Evolutionary conservation across 1,140 invertebrate genomes (phyloP), one percentile per base, ranked within the genome.

Genomic region (Meloidogyne chitwoodi): DNA sequence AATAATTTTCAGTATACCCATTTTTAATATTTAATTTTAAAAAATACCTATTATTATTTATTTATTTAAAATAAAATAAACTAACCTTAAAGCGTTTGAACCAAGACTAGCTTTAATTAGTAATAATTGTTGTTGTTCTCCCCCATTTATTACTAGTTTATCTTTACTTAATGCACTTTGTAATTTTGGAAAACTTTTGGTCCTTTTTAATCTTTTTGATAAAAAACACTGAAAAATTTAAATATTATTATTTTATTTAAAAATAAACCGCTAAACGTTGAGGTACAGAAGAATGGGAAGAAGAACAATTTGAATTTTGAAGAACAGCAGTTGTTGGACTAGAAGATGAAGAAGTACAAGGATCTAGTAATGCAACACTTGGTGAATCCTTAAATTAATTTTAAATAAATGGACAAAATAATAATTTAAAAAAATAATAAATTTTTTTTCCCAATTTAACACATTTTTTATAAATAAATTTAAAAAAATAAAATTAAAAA

Each of bases 201-300:
- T 87, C n/a, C 84, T 38, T 76, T 86, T 86, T 34, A 86, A 66
- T 19, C 84, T 83, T 75, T 87, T 86, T 2, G 84, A 75, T 12
- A 86, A 70, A 67, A 86, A 86, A 69, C 85, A 83, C 84, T 85
- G 75, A 74, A 85, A 44, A 19, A 22, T 56, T n/a, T 6, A n/a
- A 56, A 56, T 16, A 16, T 1, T 16, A 3, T 48, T 16, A 1
- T 16, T 16, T 68, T 19, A n/a, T 41, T 75, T 6, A 38, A 38
- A 38, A 8, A 3, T 38, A 38, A 38, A 75, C 74, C 22, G 74
- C 74, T 34, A 75, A 68, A 24, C 74, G 74, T 44, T 75, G 74
- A 19, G 69, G 70, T 4, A 63, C 69, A 22, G 73, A 75, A 75
- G 27, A 19, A 14, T 27, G 19, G 22, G 34, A 38, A 38, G 34